These are phyloP conservation scores for Hoplodrina blanda DNA, from an alignment of 2,888 invertebrate genomes.

Conservation along the genomic window DNA sequence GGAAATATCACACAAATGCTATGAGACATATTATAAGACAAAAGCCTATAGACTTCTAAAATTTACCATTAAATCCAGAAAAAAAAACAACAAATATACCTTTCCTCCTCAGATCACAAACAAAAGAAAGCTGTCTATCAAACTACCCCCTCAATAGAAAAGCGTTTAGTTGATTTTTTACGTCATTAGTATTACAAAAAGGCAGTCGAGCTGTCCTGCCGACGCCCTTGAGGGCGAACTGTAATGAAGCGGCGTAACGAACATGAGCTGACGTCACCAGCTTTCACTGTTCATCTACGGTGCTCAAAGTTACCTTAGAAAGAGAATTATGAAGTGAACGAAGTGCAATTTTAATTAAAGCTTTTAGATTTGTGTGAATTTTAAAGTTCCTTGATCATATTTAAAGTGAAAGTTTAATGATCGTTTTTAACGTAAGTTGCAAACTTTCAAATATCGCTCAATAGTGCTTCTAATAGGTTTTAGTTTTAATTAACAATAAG, in stretches of 20 bases:
- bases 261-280: constrained; percentile 86
- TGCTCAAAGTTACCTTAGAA: constrained; percentile 71
- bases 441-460: neutral
- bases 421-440: neutral
- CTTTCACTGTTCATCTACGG: constrained; percentile 66
- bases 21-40: too few relatives aligned
- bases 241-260: constrained; percentile 86
- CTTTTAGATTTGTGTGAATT: neutral
- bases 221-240: constrained; percentile 73
- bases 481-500: too few relatives aligned
- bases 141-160: constrained; percentile 13
- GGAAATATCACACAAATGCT: neutral
- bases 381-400: neutral
- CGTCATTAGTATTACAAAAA: constrained; percentile 52
- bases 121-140: constrained; percentile 7
- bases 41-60: neutral
- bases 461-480: too few relatives aligned
- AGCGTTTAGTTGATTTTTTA: constrained; percentile 43
- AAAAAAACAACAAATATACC: neutral
- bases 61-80: neutral
- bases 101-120: neutral
- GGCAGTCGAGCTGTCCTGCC: constrained; percentile 55
- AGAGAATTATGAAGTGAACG: constrained; percentile 5
- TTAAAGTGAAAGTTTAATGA: neutral
- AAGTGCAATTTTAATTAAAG: constrained; percentile 19